phyloP scores from a whole-genome alignment of 2,797 vertebrate genomes.

The Poeciliopsis presidionis region DNA sequence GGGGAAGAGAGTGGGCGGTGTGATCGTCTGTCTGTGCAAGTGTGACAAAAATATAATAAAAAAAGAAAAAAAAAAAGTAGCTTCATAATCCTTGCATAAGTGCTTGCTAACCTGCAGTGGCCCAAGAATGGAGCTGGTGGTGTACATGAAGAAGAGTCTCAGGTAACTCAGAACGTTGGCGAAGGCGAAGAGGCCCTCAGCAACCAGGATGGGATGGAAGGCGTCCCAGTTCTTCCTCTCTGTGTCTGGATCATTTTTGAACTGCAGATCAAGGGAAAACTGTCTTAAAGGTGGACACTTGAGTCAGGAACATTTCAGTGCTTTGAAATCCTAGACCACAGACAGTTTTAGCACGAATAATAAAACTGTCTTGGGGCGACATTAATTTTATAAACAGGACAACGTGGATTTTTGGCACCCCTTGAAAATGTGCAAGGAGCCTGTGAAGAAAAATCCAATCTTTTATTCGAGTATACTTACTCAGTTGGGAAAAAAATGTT shows the following conservation, averaged over 20 bases:
- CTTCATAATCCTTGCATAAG: conserved; percentile 45
- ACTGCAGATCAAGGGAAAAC: conserved; percentile 62
- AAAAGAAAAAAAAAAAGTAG: neutral
- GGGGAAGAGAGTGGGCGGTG: conserved; percentile 51
- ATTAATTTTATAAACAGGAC: neutral
- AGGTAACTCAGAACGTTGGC: conserved; percentile 98
- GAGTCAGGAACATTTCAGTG: neutral
- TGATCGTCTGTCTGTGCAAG: conserved; percentile 8
- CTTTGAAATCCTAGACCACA: neutral
- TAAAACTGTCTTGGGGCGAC: neutral
- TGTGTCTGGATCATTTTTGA: conserved; percentile 74
- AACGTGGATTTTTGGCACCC: neutral
- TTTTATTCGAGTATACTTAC: neutral
- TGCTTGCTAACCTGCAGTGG: conserved; percentile 89
- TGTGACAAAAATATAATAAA: conserved; percentile 1
- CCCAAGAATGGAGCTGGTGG: conserved; percentile 96
- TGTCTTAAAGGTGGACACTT: neutral
- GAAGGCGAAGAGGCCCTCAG: conserved; percentile 97
- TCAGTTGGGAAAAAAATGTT: neutral
- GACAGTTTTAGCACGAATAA: neutral
- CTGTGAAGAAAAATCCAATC: neutral
- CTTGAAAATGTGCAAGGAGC: neutral
- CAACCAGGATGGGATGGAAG: conserved; percentile 95
- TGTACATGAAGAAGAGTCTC: conserved; percentile 99
- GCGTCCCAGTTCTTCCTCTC: conserved; percentile 98